Percentiles rank a stretch among this genome's conserved stretches.
Conservation (phyloP, 2,113 vertebrate genomes). For the Triplophysa siluroides region DNA sequence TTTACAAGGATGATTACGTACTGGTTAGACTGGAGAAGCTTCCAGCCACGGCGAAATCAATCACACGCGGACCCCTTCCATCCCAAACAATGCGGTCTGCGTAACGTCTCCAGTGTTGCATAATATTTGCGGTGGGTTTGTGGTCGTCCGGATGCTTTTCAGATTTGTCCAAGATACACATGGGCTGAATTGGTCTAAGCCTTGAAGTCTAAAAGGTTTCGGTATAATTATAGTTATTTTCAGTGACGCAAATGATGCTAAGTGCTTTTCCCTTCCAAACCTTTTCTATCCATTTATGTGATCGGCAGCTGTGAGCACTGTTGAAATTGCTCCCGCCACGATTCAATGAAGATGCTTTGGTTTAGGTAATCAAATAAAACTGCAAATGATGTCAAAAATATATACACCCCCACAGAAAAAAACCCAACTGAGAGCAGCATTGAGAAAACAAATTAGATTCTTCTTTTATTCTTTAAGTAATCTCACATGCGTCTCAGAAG, state of each 20-base stretch:
- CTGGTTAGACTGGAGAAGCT: conserved; percentile 44
- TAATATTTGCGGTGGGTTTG: conserved; percentile 8
- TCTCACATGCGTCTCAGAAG: too few species aligned
- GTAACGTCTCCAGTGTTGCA: conserved; percentile 25
- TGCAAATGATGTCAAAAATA: too few species aligned
- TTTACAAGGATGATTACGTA: conserved; percentile 56
- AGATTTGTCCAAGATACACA: neutral
- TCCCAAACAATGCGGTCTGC: conserved; percentile 31
- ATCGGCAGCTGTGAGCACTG: neutral
- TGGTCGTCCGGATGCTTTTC: neutral
- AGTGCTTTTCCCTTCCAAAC: conserved; percentile 9
- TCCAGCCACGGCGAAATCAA: conserved; percentile 28
- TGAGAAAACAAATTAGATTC: too few species aligned
- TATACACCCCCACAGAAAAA: too few species aligned
- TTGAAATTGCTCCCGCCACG: too few species aligned
- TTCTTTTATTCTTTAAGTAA: too few species aligned
- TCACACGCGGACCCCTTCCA: conserved; percentile 5
- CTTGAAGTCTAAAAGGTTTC: neutral
- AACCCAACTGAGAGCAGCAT: too few species aligned
- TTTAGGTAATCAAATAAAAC: neutral
- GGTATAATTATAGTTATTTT: neutral
- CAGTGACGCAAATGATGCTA: too few species aligned
- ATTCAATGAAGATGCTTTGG: neutral
- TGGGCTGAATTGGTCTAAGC: neutral
- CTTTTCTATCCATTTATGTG: neutral